Base-by-base conservation (phyloP, 2,888 invertebrate genomes). In the Agonopterix arenella region DNA sequence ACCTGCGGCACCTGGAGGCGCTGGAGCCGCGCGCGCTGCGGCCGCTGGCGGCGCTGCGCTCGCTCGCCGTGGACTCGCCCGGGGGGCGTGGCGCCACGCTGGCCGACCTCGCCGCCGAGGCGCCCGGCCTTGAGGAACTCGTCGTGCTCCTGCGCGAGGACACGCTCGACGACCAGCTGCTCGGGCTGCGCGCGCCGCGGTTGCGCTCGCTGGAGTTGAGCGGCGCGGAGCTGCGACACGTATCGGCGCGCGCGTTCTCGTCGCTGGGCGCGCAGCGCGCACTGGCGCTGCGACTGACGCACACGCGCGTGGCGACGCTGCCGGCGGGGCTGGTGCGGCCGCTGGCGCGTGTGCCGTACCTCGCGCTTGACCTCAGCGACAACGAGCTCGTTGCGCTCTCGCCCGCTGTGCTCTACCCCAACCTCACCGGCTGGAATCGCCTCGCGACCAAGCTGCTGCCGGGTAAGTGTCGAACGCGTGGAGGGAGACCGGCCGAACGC, bases 321-420 rank as follows among this genome's bases (percentile, higher is more conserved):
- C 40, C 40, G n/a, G 40, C 40, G n/a, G 40, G 40, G n/a, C 40
- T 40, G 4, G n/a, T 40, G 40, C 40, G 40, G 40, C 40, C 40
- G 40, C 40, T 40, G 40, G 40, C 40, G 94, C 40, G 40, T 9
- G 40, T 40, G 40, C 40, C 40, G 3, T n/a, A 40, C 40, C 40
- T 40, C 40, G 40, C 40, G 10, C 40, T 40, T 9, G 40, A 40
- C 40, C 40, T 40, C 40, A 40, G 40, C 40, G 40, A 40, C 40
- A 40, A 40, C 40, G n/a, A 11, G 40, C 40, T 40, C 68, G 89
- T 96, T 40, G 92, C 93, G 9, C 91, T 97, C 48, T 96, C 93
- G 53, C 93, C 95, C 41, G 93, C 93, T 50, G 92, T 93, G 11
- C 93, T 97, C 56, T 96, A 96, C 75, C 93, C 94, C 2, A 96